Base-by-base conservation (phyloP, 1,140 invertebrate species). In the Euglossa dilemma region DNA sequence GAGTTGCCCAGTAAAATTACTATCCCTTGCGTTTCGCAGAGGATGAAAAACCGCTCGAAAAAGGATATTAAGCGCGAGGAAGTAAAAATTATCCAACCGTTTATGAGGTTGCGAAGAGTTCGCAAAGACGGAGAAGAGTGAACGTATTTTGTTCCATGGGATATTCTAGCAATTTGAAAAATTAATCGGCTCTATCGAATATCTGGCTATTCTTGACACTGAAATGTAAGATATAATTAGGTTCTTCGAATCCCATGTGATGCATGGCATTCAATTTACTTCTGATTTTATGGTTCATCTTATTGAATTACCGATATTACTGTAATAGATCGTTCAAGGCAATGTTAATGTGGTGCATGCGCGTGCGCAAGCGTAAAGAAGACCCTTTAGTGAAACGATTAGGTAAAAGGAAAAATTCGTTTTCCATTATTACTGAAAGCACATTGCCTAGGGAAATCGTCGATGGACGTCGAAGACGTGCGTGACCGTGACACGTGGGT, bases 401-500 rank as follows among this genome's bases (percentile, higher is more conserved):
- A 80, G 79, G 25, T 50, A 9, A 0, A 47, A 16, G 23, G 56
- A 88, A 85, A 78, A 85, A 85, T 84, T 43, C 56, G 64, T 88
- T 88, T 88, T 78, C 74, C 86, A 85, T 87, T 85, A 85, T 85
- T 78, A 61, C 78, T 74, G 25, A 59, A 87, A 87, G 69, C 45
- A 57, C 61, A 56, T 71, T 64, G 43, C 18, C 67, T 20, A 64
- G 73, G 70, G 45, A 70, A 57, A 73, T 64, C 54, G 61, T n/a
- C 14, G 43, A 76, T 52, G n/a, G 36, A 76, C 57, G 45, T 61
- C 70, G 73, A 43, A 73, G 52, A 59, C 76, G 81, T 67, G 86
- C 54, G 83, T 61, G 80, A 64, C 74, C 87, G 70, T 88, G 86
- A 88, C 87, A 88, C 86, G 87, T 86, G 83, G 78, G 50, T 81